phyloP scores from a whole-genome alignment of 2,797 vertebrate genomes.

The Sebastes cheni region DNA sequence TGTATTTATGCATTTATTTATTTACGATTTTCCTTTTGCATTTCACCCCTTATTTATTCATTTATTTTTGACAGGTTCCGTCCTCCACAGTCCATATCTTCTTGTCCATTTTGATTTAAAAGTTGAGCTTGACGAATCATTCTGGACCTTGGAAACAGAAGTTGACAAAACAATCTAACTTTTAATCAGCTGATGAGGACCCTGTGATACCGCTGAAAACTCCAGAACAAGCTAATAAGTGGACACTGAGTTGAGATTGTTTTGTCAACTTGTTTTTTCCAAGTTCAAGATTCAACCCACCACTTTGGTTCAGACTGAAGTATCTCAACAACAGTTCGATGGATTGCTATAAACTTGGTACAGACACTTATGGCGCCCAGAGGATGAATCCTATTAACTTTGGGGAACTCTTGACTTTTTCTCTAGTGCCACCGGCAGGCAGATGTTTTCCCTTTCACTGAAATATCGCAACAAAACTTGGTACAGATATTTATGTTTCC shows the following conservation, averaged over 20 bases:
- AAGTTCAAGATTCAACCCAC: neutral
- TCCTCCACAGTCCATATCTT: neutral
- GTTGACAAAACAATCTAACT: neutral
- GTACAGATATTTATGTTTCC: neutral
- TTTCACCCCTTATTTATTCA: too few species aligned
- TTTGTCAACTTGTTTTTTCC: neutral
- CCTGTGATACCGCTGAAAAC: accelerated
- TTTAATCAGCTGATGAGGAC: neutral
- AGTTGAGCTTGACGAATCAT: too few species aligned
- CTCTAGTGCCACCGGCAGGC: neutral
- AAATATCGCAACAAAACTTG: neutral
- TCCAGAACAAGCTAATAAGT: neutral
- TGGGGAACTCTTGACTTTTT: neutral
- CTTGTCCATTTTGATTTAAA: too few species aligned
- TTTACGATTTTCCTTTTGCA: too few species aligned
- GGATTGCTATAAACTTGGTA: neutral
- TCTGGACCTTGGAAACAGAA: neutral
- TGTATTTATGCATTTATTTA: too few species aligned
- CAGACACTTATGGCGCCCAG: neutral
- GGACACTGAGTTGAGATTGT: neutral
- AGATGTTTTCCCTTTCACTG: neutral
- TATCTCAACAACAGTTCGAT: neutral
- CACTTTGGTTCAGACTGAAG: neutral
- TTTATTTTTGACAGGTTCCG: too few species aligned
- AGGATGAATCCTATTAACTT: neutral